Evolutionary conservation across 2,888 invertebrate species (phyloP).

Genomic region (Stenodema calcarata): DNA sequence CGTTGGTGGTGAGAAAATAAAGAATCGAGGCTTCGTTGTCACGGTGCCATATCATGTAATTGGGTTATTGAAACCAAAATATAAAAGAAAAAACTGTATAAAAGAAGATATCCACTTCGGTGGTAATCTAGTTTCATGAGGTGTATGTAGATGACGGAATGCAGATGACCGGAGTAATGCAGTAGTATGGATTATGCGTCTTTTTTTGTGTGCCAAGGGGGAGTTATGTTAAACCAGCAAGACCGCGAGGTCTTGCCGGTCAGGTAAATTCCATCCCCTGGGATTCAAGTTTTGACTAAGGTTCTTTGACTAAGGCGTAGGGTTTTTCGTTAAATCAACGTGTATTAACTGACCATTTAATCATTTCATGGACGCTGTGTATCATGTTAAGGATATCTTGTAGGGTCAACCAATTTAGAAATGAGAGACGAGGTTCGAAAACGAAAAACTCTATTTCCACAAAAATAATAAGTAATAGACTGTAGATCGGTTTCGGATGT

Average conservation of each 20-base stretch:
- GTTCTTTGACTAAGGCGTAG: too few relatives aligned
- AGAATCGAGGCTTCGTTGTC: too few relatives aligned
- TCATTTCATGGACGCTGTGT: too few relatives aligned
- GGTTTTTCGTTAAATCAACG: background rate
- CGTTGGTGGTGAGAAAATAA: too few relatives aligned
- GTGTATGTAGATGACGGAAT: background rate
- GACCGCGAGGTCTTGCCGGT: background rate
- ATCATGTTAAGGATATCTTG: too few relatives aligned
- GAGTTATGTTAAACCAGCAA: background rate
- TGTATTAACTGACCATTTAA: background rate
- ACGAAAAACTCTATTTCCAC: too few relatives aligned
- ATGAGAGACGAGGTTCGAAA: too few relatives aligned
- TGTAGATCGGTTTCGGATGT: too few relatives aligned
- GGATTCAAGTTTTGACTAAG: background rate
- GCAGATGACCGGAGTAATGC: background rate
- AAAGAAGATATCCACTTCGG: background rate
- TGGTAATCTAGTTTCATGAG: background rate
- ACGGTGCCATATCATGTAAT: too few relatives aligned
- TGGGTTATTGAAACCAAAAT: background rate
- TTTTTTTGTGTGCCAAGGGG: background rate
- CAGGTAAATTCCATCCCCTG: background rate
- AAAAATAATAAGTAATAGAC: too few relatives aligned
- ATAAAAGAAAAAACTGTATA: background rate
- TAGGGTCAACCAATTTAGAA: too few relatives aligned
- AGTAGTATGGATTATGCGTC: background rate